Evolutionary conservation across 2,797 vertebrate genomes (phyloP), one percentile per base, ranked within the genome.

Genomic region (Hephaestus fuliginosus): DNA sequence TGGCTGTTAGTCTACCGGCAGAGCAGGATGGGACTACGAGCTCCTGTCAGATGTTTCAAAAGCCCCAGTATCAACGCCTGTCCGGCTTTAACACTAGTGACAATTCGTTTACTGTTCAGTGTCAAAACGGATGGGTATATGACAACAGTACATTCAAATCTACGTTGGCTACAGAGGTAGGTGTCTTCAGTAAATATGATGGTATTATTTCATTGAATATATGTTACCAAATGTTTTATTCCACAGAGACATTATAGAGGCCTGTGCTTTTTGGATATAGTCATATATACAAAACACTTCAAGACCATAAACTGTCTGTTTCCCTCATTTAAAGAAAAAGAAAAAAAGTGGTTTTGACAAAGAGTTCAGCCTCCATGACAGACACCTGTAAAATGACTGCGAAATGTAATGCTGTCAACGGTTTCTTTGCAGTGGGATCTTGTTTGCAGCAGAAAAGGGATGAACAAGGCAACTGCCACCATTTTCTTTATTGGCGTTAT

Each of bases 141-240:
- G 96, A 98, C 88, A 94, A 84, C 84, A 96, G 95, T 0, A 96
- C 95, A 25, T 97, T 97, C 91, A 94, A 89, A 80, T 96, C 97
- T 76, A 98, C 98, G 53, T 85, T 97, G 72, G 96, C 88, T 48
- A 97, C 97, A 0, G 95, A 99, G 97, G 97, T 98, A 95, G 93
- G 87, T 75, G 36, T 36, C 41, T 52, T 39, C 18, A 30, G 1
- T 18, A 8, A 33, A n/a, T 28, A 4, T 36, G 1, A 41, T 3
- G 28, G 0, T 22, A 36, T 20, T 52, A 10, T 55, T 52, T 57
- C 2, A n/a, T 44, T 13, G 28, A 28, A 25, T 25, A 0, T 28
- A 41, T 49, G 28, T 70, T 55, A 49, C 33, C 2, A 41, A 52
- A 78, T 22, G 1, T 33, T 46, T 22, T 25, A 28, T 25, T 46